Evolutionary conservation across 2,113 vertebrate species (phyloP), one percentile per base, ranked within the genome.

Genomic region (Paracanthobrama guichenoti): DNA sequence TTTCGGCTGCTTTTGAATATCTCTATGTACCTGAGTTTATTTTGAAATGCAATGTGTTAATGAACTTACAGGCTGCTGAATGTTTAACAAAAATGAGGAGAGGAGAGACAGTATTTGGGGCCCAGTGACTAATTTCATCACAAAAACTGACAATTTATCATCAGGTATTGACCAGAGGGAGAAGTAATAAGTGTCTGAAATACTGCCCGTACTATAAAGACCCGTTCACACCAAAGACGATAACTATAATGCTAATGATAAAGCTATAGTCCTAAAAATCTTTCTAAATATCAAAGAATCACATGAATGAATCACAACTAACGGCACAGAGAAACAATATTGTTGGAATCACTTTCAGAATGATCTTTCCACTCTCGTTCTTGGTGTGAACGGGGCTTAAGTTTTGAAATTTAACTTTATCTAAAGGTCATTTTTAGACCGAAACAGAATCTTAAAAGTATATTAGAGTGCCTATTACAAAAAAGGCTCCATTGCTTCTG

Each of bases 1-100:
- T 96, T 97, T 90, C 96, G 96, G 92, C 96, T 99, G 96, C 98
- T 99, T 94, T 99, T 99, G 96, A 99, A 99, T 93, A 99, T 98
- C 91, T 99, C 98, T 96, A 99, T 99, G 76, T 99, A 99, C 96
- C 98, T 99, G 94, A 86, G 87, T 89, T 90, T 90, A 91, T 91
- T 55, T 93, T 92, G 53, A 89, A 76, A 89, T 79, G 85, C 35
- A 67, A 13, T 42, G 53, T 57, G 87, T 88, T 85, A 83, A 77
- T 81, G n/a, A 72, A 55, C 53, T 67, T 75, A 87, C 12, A 88
- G 42, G 39, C 69, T 72, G 69, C 6, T 86, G 77, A 76, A 79
- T 53, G 73, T 50, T 72, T 79, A 14, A 87, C 77, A 88, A 72
- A 74, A 83, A 79, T 79, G 46, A 80, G 48, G 74, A 88, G 74